These are phyloP conservation scores for Lysandra bellargus DNA, from an alignment of 2,888 invertebrate genomes.

Conservation along the genomic window DNA sequence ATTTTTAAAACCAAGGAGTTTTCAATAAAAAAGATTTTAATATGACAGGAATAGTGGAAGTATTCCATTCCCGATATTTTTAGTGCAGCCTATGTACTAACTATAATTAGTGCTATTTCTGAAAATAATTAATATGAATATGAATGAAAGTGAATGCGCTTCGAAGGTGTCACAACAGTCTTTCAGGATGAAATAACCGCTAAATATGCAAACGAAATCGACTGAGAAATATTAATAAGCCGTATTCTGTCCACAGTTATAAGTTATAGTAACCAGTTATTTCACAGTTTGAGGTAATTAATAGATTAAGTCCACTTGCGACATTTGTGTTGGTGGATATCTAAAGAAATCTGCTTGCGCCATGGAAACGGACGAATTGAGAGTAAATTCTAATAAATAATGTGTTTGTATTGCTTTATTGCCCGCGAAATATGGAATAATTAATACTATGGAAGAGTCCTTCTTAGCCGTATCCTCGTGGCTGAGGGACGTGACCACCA, in stretches of 20 bases:
- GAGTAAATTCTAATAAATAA: neutral
- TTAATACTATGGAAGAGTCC: no score
- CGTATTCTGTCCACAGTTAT: neutral
- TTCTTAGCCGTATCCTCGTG: no score
- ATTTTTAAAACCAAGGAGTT: no score
- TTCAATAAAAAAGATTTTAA: no score
- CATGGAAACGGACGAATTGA: neutral
- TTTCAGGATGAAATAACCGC: neutral
- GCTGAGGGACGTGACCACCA: no score
- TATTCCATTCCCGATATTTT: no score
- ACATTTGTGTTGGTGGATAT: neutral
- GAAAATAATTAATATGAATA: neutral
- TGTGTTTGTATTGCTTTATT: no score
- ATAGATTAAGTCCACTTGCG: neutral
- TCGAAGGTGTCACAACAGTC: neutral
- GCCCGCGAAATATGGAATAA: no score
- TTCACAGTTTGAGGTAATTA: constrained; percentile 11
- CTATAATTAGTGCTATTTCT: no score
- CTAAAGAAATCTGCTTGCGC: neutral
- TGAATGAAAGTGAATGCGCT: neutral
- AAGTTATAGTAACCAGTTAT: constrained; percentile 1
- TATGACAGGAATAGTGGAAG: no score
- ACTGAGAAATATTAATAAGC: constrained; percentile 10
- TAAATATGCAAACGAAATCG: constrained; percentile 6
- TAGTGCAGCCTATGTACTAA: no score